Conservation (phyloP, 2,888 invertebrate genomes). For the Coenonympha arcania region DNA sequence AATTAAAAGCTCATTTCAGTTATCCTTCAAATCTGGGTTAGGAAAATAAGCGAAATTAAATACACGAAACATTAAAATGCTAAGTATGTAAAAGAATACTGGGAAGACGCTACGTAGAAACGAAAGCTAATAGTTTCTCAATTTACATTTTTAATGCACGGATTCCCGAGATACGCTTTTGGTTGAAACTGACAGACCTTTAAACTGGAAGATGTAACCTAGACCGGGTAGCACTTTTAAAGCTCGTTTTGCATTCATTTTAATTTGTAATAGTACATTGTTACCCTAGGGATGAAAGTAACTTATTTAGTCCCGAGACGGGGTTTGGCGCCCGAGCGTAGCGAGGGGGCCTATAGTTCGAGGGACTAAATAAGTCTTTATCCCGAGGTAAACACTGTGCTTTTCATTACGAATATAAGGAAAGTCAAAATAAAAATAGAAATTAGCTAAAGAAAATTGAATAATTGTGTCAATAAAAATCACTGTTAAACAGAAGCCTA, state of each 20-base stretch:
- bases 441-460: no score
- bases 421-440: no score
- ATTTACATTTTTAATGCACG: constrained; percentile 1
- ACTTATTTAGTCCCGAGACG: no score
- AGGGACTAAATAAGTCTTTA: no score
- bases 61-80: background rate
- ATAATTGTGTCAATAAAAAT: no score
- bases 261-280: no score
- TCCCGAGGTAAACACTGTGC: no score
- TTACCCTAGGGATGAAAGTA: no score
- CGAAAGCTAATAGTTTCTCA: constrained; percentile 1
- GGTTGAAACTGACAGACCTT: background rate
- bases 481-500: no score
- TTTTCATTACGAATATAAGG: no score
- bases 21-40: background rate
- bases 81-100: background rate
- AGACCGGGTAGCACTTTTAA: background rate
- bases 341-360: no score
- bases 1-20: background rate
- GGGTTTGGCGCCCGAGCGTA: no score
- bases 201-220: background rate
- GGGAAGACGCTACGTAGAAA: background rate
- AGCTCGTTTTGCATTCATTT: background rate
- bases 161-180: background rate
- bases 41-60: background rate